These are phyloP conservation scores for Cervus canadensis DNA, from an alignment of 2,113 vertebrate genomes.

Conservation along the genomic window DNA sequence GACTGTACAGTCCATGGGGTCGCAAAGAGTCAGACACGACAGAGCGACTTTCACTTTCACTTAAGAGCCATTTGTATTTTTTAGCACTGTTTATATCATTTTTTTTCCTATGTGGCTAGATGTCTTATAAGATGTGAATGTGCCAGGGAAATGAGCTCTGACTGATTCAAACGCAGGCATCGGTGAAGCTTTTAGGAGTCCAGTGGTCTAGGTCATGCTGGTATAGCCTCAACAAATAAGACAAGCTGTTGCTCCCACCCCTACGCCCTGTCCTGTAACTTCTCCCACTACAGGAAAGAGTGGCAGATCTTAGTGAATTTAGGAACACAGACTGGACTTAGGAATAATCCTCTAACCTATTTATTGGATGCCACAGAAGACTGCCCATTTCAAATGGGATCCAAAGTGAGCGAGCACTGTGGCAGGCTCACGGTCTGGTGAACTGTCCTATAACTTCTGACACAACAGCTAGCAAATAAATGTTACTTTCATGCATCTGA, in stretches of 20 bases:
- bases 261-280: not conserved
- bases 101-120: not conserved
- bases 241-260: not conserved
- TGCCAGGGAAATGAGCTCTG: not conserved
- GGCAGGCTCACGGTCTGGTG: not conserved
- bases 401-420: not conserved
- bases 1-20: not conserved
- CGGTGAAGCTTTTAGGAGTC: not conserved
- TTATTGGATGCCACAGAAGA: not conserved
- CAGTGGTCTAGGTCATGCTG: not conserved
- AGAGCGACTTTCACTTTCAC: not conserved
- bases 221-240: not conserved
- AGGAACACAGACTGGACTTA: not conserved
- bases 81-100: not conserved
- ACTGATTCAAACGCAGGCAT: not conserved
- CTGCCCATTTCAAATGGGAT: not conserved
- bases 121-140: not conserved
- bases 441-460: not conserved
- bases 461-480: not conserved
- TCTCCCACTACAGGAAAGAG: not conserved
- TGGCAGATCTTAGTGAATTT: not conserved
- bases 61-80: not conserved
- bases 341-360: not conserved
- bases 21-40: rapidly evolving
- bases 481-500: not conserved